Percentiles rank a stretch among this genome's conserved stretches.
phyloP scores from a whole-genome alignment of 2,888 invertebrate species.

The Erpobdella octoculata region DNA sequence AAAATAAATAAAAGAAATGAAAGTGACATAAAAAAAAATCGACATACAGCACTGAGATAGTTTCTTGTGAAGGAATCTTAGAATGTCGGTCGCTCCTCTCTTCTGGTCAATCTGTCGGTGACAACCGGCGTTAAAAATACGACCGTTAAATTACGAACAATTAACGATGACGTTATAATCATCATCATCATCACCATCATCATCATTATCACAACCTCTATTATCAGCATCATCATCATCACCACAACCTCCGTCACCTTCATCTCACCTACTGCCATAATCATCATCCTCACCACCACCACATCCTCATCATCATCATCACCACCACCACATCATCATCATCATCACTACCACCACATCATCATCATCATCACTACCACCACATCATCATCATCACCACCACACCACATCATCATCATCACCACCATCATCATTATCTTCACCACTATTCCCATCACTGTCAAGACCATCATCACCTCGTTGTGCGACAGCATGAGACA shows the following conservation, averaged over 20 bases:
- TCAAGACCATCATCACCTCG: conserved; percentile 49
- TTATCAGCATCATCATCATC: neutral
- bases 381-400: neutral
- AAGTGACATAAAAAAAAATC: neutral
- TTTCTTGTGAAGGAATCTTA: conserved; percentile 58
- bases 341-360: neutral
- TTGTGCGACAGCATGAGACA: conserved; percentile 73
- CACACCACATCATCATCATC: neutral
- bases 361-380: neutral
- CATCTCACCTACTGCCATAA: too few species aligned
- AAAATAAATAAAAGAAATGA: neutral
- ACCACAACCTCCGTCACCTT: neutral
- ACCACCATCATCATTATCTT: neutral
- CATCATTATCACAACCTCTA: neutral
- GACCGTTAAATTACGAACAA: too few species aligned
- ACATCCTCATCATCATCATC: neutral
- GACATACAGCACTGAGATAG: conserved; percentile 59
- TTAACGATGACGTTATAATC: neutral
- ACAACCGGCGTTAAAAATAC: too few species aligned
- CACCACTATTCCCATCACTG: neutral
- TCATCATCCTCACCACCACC: neutral
- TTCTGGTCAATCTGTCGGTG: conserved; percentile 62
- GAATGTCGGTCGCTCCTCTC: conserved; percentile 63
- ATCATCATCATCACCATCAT: neutral
- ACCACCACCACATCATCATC: neutral